Evolutionary conservation across 1,140 invertebrate species (phyloP).

Genomic region (Drosophila triauraria): DNA sequence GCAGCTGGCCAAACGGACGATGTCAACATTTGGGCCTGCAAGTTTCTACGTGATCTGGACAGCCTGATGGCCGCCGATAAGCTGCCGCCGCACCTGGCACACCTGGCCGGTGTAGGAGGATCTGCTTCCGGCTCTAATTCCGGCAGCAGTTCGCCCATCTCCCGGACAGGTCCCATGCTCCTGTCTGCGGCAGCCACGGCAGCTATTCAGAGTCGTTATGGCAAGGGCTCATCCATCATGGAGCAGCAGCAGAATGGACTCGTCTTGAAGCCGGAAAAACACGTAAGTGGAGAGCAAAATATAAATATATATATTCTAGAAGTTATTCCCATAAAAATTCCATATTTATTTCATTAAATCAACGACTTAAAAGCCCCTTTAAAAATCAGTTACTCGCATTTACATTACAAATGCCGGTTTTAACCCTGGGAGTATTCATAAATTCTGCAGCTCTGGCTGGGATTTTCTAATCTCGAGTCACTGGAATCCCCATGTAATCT

Average conservation of each 20-base stretch:
- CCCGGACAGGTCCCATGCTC: conserved; percentile 71
- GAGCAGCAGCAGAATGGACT: conserved; percentile 69
- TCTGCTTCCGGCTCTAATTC: conserved; percentile 27
- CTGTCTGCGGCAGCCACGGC: conserved; percentile 77
- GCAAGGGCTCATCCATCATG: conserved; percentile 47
- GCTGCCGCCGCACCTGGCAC: conserved; percentile 63
- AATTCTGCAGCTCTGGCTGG: conserved; percentile 32
- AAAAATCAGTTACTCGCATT: conserved; percentile 5
- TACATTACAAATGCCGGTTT: conserved; percentile 4
- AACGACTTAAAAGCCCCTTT: not conserved
- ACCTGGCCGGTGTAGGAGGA: conserved; percentile 27
- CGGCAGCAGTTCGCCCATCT: conserved; percentile 63
- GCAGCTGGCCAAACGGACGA: conserved; percentile 52
- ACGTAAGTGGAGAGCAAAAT: conserved; percentile 69
- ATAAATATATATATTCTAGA: not conserved
- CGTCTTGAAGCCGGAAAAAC: conserved; percentile 83
- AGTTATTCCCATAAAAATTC: not conserved
- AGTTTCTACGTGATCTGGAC: conserved; percentile 84
- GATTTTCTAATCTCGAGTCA: conserved; percentile 71
- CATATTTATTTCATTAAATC: not conserved
- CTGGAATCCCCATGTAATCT: conserved; percentile 57
- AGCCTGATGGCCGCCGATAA: conserved; percentile 79
- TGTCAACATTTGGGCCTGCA: conserved; percentile 84
- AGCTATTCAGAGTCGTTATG: conserved; percentile 72
- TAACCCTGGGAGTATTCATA: conserved; percentile 26